Percentiles rank a stretch among this genome's conserved stretches.
These are phyloP conservation scores for Apodemia duryi DNA, from an alignment of 2,888 invertebrate genomes.

Conservation along the genomic window DNA sequence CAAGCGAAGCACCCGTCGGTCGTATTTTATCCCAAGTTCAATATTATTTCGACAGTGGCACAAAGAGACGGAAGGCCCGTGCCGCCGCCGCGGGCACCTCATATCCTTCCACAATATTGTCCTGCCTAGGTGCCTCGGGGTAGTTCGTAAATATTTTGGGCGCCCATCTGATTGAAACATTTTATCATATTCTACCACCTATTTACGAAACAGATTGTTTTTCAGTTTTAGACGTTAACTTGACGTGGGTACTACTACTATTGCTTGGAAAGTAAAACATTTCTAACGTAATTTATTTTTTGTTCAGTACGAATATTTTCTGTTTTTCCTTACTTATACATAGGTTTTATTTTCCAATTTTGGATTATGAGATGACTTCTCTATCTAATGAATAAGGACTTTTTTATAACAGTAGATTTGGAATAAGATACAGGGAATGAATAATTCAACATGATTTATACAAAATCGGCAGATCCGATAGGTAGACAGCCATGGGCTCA, in stretches of 20 bases:
- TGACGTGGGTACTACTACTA: neutral
- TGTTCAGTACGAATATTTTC: no score
- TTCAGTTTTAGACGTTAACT: conserved; percentile 8
- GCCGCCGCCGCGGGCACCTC: conserved; percentile 61
- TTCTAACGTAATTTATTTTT: neutral
- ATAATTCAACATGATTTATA: no score
- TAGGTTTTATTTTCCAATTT: no score
- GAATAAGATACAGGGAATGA: no score
- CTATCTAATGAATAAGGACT: no score
- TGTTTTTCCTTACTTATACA: no score
- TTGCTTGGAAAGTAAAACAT: conserved; percentile 33
- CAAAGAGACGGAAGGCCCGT: conserved; percentile 71
- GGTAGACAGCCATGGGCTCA: no score
- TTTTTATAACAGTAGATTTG: no score
- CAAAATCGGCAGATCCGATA: no score
- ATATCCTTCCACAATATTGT: conserved; percentile 73
- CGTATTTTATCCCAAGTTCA: conserved; percentile 75
- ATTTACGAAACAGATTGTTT: conserved; percentile 12
- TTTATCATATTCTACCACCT: conserved; percentile 65
- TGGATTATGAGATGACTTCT: no score
- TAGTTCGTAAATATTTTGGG: conserved; percentile 77
- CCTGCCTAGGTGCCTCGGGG: conserved; percentile 67
- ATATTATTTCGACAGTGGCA: conserved; percentile 75
- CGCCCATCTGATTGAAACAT: conserved; percentile 73
- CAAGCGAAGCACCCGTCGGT: conserved; percentile 65